These are phyloP conservation scores for Hypsopygia costalis DNA, from an alignment of 2,888 invertebrate species.

Conservation along the genomic window DNA sequence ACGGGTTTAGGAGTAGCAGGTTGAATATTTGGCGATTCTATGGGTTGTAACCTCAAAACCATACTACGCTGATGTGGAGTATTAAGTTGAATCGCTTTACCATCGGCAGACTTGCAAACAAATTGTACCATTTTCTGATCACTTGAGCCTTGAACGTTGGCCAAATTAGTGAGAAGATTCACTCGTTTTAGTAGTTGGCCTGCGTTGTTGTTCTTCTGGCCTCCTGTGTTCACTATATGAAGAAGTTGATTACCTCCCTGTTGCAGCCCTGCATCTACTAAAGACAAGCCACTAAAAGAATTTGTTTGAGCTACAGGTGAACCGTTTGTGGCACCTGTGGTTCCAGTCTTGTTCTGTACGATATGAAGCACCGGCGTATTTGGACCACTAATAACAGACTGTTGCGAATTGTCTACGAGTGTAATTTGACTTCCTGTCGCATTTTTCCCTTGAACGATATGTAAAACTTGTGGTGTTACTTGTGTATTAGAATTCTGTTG, in stretches of 20 bases:
- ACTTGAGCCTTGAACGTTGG: slow-evolving; percentile 68
- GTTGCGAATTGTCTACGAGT: slow-evolving; percentile 59
- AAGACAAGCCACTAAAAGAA: slow-evolving; percentile 59
- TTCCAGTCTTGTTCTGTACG: slow-evolving; percentile 60
- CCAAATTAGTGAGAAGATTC: slow-evolving; percentile 68
- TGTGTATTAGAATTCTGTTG: slow-evolving; percentile 38
- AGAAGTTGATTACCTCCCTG: slow-evolving; percentile 71
- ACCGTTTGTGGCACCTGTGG: slow-evolving; percentile 39
- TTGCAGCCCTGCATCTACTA: slow-evolving; percentile 65
- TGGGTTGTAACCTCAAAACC: slow-evolving; percentile 69
- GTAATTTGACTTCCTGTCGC: slow-evolving; percentile 60
- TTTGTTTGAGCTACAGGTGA: slow-evolving; percentile 43
- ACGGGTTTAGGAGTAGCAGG: slow-evolving; percentile 33
- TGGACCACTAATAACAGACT: slow-evolving; percentile 58
- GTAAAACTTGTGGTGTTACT: slow-evolving; percentile 58
- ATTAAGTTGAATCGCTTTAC: slow-evolving; percentile 79
- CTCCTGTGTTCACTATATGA: slow-evolving; percentile 71
- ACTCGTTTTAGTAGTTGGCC: slow-evolving; percentile 71
- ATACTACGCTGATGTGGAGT: slow-evolving; percentile 76
- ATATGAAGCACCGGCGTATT: slow-evolving; percentile 70
- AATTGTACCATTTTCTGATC: slow-evolving; percentile 82
- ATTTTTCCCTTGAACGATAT: slow-evolving; percentile 72
- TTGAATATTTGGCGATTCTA: slow-evolving; percentile 54
- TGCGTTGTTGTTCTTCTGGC: slow-evolving; percentile 53
- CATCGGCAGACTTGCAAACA: slow-evolving; percentile 82